Percentiles rank a stretch among this genome's conserved stretches.
Conservation (phyloP, 2,113 vertebrate species). For the Acanthisitta chloris region DNA sequence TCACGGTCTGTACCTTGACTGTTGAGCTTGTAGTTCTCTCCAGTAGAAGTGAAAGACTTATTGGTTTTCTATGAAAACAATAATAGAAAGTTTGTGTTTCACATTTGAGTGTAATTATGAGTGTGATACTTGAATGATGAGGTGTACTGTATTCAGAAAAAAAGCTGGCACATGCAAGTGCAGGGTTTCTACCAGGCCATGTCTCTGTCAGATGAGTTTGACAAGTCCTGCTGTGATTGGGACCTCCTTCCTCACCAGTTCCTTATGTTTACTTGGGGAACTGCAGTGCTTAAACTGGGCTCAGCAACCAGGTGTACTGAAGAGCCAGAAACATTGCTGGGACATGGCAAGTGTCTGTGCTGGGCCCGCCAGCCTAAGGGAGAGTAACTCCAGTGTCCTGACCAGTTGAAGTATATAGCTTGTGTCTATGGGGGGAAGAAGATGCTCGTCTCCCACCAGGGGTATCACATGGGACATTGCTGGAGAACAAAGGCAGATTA, state of each 20-base stretch:
- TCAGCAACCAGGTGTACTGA: background rate
- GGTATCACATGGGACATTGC: background rate
- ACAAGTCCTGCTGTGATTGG: background rate
- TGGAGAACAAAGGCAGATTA: background rate
- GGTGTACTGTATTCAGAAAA: background rate
- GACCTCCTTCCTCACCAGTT: background rate
- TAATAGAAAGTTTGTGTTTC: background rate
- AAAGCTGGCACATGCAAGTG: background rate
- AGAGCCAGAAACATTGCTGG: background rate
- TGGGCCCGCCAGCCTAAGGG: background rate
- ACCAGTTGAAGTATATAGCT: background rate
- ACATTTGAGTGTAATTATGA: background rate
- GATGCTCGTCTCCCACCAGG: background rate
- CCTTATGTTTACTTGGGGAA: background rate
- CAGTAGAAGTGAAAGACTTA: background rate
- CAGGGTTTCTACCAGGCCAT: background rate
- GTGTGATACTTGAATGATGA: background rate
- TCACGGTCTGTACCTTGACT: background rate
- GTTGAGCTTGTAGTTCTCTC: background rate
- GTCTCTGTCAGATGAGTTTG: background rate
- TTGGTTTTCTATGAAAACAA: background rate
- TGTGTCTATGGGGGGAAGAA: background rate
- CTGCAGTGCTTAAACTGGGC: background rate
- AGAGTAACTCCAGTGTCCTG: background rate
- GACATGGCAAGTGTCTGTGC: fast-evolving